Conservation (phyloP, 2,113 vertebrate species). For the Laterallus jamaicensis region DNA sequence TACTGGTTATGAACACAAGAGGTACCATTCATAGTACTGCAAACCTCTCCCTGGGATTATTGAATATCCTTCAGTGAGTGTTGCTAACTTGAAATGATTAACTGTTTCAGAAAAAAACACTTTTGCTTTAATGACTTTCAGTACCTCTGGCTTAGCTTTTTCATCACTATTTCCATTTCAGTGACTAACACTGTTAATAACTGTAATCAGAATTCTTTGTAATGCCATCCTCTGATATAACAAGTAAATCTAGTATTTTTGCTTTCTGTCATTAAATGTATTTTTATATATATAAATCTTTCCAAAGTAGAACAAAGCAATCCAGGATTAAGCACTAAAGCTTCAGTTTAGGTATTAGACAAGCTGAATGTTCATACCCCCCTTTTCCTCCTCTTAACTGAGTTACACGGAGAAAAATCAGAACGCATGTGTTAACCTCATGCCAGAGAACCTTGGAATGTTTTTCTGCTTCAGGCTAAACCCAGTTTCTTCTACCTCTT, state of each 20-base stretch:
- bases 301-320: not conserved
- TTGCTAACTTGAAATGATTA: not conserved
- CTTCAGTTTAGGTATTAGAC: not conserved
- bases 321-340: not conserved
- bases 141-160: not conserved
- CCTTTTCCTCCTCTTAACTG: not conserved
- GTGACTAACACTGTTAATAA: not conserved
- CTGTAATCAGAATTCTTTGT: not conserved
- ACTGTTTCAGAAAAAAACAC: not conserved
- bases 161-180: not conserved
- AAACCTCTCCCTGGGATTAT: not conserved
- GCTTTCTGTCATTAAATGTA: not conserved
- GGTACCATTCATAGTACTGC: not conserved
- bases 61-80: not conserved
- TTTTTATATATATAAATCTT: not conserved
- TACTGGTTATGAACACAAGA: not conserved
- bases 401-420: not conserved
- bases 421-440: rapidly evolving
- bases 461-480: not conserved
- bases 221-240: not conserved
- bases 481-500: not conserved
- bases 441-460: not conserved
- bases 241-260: not conserved
- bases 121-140: not conserved
- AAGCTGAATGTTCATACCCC: not conserved